A percentile compares a stretch with the other conserved stretches of the same genome.
Evolutionary conservation across 2,797 vertebrate genomes (phyloP).

Genomic region (Amniataba percoides): DNA sequence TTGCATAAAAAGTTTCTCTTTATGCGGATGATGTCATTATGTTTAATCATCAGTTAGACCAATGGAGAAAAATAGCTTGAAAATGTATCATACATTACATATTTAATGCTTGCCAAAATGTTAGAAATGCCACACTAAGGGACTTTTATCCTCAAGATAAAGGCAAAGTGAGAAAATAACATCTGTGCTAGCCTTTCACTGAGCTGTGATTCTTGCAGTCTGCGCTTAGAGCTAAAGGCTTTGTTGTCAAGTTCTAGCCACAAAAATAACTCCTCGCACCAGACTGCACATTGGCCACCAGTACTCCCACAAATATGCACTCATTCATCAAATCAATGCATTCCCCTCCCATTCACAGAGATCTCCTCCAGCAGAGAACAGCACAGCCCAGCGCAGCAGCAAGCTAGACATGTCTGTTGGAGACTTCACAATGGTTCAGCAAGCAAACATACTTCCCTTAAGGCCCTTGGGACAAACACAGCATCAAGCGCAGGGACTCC

Average conservation of each 20-base stretch:
- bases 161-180: slow-evolving; percentile 48
- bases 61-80: neutral
- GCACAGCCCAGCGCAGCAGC: slow-evolving; percentile 77
- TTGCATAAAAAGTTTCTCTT: neutral
- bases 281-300: slow-evolving; percentile 86
- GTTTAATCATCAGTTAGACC: neutral
- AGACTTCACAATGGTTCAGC: slow-evolving; percentile 86
- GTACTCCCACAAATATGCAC: slow-evolving; percentile 85
- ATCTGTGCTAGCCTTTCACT: slow-evolving; percentile 58
- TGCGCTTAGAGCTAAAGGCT: slow-evolving; percentile 76
- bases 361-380: slow-evolving; percentile 85
- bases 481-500: slow-evolving; percentile 80
- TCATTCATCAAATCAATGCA: slow-evolving; percentile 88
- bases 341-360: slow-evolving; percentile 85
- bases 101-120: neutral
- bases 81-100: neutral
- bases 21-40: slow-evolving; percentile 36
- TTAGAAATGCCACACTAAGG: slow-evolving; percentile 16
- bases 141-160: slow-evolving; percentile 35
- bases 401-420: slow-evolving; percentile 83
- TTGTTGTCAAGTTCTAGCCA: slow-evolving; percentile 80
- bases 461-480: slow-evolving; percentile 85
- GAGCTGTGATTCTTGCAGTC: slow-evolving; percentile 73
- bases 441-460: slow-evolving; percentile 84
- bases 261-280: slow-evolving; percentile 83